Percentiles rank a stretch among this genome's conserved stretches.
Evolutionary conservation across 2,888 invertebrate genomes (phyloP).

Genomic region (Melanchra persicariae): DNA sequence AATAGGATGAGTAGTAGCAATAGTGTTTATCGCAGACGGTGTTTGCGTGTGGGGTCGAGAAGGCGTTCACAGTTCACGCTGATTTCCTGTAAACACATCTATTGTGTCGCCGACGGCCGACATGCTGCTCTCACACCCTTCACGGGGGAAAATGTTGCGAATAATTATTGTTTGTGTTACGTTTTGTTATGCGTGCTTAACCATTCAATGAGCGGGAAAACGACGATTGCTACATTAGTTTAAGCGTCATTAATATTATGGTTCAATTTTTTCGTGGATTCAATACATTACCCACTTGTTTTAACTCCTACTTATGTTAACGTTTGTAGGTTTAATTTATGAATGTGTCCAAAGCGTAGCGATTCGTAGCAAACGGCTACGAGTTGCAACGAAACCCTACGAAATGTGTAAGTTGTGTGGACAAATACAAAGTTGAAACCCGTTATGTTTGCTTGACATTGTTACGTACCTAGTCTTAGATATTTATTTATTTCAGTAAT

Average conservation of each 20-base stretch:
- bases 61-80: slow-evolving; percentile 75
- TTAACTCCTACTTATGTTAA: not conserved
- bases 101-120: slow-evolving; percentile 79
- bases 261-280: not conserved
- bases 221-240: slow-evolving; percentile 18
- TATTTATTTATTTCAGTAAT: not conserved
- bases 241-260: not conserved
- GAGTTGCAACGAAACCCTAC: slow-evolving; percentile 4
- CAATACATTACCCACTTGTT: not conserved
- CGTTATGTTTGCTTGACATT: not conserved
- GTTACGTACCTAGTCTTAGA: not conserved
- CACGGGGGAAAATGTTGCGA: slow-evolving; percentile 70
- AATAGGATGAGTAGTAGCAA: slow-evolving; percentile 15
- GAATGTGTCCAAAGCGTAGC: not conserved
- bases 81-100: slow-evolving; percentile 86
- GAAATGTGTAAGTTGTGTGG: not conserved
- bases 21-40: slow-evolving; percentile 69
- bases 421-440: too few relatives aligned
- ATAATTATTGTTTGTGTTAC: slow-evolving; percentile 73
- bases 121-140: slow-evolving; percentile 77
- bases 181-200: slow-evolving; percentile 67
- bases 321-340: not conserved
- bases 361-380: not conserved
- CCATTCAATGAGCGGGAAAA: slow-evolving; percentile 50
- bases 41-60: slow-evolving; percentile 71